Evolutionary conservation across 2,797 vertebrate genomes (phyloP).

Genomic region (Cossypha dichroa): DNA sequence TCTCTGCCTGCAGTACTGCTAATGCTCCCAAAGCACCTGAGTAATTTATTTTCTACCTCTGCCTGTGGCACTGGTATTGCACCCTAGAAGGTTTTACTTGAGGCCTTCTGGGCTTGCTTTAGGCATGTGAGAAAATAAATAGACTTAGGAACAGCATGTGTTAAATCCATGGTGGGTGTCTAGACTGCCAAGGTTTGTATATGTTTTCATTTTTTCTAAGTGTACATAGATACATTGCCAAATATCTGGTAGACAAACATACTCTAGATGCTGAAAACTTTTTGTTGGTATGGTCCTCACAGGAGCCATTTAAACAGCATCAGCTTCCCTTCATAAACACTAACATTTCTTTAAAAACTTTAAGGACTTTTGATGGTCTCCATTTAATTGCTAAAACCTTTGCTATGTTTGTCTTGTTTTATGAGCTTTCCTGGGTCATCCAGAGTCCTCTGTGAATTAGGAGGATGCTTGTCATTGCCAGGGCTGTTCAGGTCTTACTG

Average conservation of each 20-base stretch:
- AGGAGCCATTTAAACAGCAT: slow-evolving; percentile 23
- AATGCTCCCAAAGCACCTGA: slow-evolving; percentile 60
- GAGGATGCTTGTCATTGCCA: neutral
- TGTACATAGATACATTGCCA: neutral
- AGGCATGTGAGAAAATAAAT: slow-evolving; percentile 43
- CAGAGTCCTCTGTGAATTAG: neutral
- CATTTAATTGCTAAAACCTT: slow-evolving; percentile 37
- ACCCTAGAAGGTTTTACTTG: slow-evolving; percentile 58
- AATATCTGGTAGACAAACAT: slow-evolving; percentile 14
- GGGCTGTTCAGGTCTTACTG: neutral
- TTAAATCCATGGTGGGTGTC: neutral
- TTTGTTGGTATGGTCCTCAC: neutral
- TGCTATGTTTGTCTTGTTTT: neutral
- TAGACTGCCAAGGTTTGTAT: neutral
- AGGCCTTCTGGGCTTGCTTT: slow-evolving; percentile 19
- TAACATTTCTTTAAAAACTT: slow-evolving; percentile 35
- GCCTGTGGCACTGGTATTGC: slow-evolving; percentile 46
- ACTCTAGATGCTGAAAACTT: neutral
- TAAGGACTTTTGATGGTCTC: neutral
- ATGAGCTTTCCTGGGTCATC: neutral
- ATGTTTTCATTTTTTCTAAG: slow-evolving; percentile 32
- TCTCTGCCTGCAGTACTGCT: slow-evolving; percentile 48
- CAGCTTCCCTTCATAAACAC: slow-evolving; percentile 2
- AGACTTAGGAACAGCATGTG: neutral
- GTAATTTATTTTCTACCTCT: slow-evolving; percentile 62